Evolutionary conservation across 2,797 vertebrate species (phyloP).

Genomic region (Halcyon leucocephala): DNA sequence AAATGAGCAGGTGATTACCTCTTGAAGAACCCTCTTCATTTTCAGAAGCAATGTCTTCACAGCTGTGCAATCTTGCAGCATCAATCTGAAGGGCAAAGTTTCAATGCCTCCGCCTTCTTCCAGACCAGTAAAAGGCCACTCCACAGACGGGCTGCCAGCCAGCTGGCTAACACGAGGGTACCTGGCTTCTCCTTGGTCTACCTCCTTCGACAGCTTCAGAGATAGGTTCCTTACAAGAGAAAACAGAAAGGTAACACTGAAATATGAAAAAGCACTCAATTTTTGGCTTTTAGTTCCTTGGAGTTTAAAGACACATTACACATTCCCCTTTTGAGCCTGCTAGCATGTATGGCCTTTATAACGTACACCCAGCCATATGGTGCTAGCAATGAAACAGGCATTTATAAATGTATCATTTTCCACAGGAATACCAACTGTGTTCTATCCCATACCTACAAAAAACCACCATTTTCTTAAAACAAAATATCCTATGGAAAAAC

Average conservation of each 20-base stretch:
- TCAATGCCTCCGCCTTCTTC: conserved; percentile 90
- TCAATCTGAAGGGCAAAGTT: conserved; percentile 90
- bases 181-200: conserved; percentile 78
- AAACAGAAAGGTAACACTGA: neutral
- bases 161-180: conserved; percentile 79
- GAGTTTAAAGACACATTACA: neutral
- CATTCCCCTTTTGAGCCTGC: neutral
- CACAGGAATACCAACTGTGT: neutral
- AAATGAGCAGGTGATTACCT: conserved; percentile 82
- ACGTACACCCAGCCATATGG: neutral
- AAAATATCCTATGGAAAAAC: neutral
- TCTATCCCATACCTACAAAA: neutral
- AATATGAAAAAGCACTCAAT: neutral
- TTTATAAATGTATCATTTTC: neutral
- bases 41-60: conserved; percentile 94
- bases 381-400: neutral
- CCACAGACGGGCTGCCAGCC: conserved; percentile 80
- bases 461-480: neutral
- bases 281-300: neutral
- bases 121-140: conserved; percentile 83
- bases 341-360: neutral
- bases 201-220: conserved; percentile 84
- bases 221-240: conserved; percentile 77
- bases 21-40: conserved; percentile 94
- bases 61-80: conserved; percentile 96